Conservation (phyloP, 2,888 invertebrate genomes). For the Chorisops tibialis region DNA sequence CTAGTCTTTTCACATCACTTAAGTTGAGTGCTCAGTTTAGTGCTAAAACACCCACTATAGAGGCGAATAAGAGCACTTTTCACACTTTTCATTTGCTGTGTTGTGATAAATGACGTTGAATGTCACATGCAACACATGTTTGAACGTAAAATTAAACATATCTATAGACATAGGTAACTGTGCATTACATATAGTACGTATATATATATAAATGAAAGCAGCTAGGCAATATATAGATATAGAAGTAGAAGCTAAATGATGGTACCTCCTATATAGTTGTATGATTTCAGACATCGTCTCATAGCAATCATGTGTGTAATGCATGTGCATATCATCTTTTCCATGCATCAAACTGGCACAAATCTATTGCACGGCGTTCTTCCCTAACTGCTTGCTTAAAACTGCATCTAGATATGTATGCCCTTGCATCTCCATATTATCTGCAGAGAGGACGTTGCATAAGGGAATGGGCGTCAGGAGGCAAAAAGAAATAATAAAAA, state of each 20-base stretch:
- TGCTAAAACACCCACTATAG: constrained; percentile 40
- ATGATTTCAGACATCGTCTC: too few relatives aligned
- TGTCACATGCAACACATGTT: constrained; percentile 6
- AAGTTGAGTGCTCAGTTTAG: constrained; percentile 42
- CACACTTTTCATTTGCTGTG: constrained; percentile 23
- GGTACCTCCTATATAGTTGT: too few relatives aligned
- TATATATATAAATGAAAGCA: background rate
- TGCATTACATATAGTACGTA: background rate
- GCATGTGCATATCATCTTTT: too few relatives aligned
- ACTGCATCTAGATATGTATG: constrained; percentile 17
- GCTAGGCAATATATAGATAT: too few relatives aligned
- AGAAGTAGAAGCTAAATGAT: too few relatives aligned
- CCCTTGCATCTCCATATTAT: background rate
- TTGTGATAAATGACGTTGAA: constrained; percentile 14
- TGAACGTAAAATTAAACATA: background rate
- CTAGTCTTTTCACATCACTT: constrained; percentile 39
- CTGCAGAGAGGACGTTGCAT: background rate
- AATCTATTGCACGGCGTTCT: background rate
- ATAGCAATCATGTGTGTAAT: too few relatives aligned
- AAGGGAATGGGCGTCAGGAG: constrained; percentile 15
- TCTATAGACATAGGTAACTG: background rate
- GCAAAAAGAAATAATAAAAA: constrained; percentile 11
- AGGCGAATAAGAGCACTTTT: constrained; percentile 32
- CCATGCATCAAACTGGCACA: too few relatives aligned
- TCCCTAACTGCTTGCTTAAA: constrained; percentile 6